phyloP scores from a whole-genome alignment of 2,113 vertebrate genomes.

The Chaenocephalus aceratus region DNA sequence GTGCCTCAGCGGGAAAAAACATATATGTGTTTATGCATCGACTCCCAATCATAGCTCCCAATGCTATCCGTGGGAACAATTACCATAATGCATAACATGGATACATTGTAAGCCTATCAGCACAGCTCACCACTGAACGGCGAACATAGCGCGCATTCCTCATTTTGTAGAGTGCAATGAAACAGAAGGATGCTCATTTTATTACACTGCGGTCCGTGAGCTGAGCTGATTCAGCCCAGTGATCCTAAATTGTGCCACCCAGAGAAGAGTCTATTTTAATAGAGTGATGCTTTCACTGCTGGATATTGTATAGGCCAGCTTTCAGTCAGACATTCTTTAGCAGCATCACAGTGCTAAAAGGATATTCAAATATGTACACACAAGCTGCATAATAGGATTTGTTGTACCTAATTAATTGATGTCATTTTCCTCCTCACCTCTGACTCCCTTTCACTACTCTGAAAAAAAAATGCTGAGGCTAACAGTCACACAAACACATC shows the following conservation, averaged over 20 bases:
- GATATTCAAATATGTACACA: constrained; percentile 52
- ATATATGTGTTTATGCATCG: not conserved
- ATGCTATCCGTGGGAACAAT: constrained; percentile 36
- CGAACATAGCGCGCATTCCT: constrained; percentile 41
- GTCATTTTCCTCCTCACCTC: constrained; percentile 56
- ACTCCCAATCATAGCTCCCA: constrained; percentile 8
- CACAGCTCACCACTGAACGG: constrained; percentile 18
- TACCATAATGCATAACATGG: constrained; percentile 53
- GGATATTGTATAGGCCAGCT: constrained; percentile 22
- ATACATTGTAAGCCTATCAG: constrained; percentile 44
- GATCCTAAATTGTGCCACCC: constrained; percentile 49
- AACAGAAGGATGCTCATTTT: constrained; percentile 64
- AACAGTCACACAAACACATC: constrained; percentile 55
- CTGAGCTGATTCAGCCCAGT: constrained; percentile 40
- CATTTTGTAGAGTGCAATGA: constrained; percentile 43
- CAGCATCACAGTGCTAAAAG: constrained; percentile 45
- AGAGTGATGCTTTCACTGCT: constrained; percentile 13
- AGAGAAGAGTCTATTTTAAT: constrained; percentile 24
- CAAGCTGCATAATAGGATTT: constrained; percentile 71
- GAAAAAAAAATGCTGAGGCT: constrained; percentile 52
- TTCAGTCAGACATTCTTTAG: constrained; percentile 39
- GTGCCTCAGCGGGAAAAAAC: constrained; percentile 42
- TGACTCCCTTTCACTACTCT: constrained; percentile 35
- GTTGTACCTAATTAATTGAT: constrained; percentile 63
- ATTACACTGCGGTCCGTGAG: constrained; percentile 62